Evolutionary conservation across 2,888 invertebrate species (phyloP).

Genomic region (Lasioglossum pauxillum): DNA sequence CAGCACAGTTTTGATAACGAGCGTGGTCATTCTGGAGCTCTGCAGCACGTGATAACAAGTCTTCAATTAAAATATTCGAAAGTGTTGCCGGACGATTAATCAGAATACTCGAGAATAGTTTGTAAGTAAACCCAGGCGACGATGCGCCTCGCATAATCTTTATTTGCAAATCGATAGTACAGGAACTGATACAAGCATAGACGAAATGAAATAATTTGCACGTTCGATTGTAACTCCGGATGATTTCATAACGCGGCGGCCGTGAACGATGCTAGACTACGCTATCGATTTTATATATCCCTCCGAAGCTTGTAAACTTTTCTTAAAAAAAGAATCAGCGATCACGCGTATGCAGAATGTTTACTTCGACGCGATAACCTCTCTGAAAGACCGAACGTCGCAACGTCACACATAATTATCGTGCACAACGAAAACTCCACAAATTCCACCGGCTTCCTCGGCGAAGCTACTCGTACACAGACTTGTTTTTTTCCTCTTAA

Average conservation of each 20-base stretch:
- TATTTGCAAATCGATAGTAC: not conserved
- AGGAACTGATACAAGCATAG: not conserved
- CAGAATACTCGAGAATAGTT: not conserved
- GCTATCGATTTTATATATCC: not conserved
- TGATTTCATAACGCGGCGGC: not conserved
- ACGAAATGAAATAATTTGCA: not conserved
- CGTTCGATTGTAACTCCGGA: not conserved
- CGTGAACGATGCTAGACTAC: not conserved
- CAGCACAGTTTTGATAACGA: constrained; percentile 28
- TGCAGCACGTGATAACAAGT: not conserved
- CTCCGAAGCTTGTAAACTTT: not conserved
- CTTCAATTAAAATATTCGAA: not conserved
- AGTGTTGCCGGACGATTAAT: not conserved
- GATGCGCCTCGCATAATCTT: not conserved
- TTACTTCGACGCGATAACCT: constrained; percentile 46
- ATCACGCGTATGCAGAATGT: constrained; percentile 8
- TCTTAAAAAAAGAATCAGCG: not conserved
- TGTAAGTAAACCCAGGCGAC: not conserved
- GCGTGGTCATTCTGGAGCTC: constrained; percentile 56
- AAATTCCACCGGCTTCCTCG: not conserved
- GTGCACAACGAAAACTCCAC: not conserved
- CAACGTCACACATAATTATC: not conserved
- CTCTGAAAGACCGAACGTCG: constrained; percentile 16
- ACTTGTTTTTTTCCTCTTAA: not conserved
- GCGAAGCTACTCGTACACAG: not conserved